Evolutionary conservation across 2,888 invertebrate genomes (phyloP).

Genomic region (Amphipyra tragopoginis): DNA sequence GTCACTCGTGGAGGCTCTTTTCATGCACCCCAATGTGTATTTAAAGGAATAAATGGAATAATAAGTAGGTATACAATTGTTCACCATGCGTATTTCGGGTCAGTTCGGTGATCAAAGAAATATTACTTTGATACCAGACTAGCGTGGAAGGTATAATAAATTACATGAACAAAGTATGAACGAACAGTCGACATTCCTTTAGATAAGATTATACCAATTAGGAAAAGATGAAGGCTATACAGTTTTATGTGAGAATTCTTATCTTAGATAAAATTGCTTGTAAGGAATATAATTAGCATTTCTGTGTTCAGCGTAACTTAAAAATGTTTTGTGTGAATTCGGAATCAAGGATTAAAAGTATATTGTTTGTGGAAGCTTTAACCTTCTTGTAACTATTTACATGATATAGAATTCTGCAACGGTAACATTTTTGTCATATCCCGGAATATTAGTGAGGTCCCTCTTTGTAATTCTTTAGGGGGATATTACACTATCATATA

Average conservation of each 20-base stretch:
- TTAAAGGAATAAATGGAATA: too few species aligned
- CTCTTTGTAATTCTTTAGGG: too few species aligned
- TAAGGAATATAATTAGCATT: conserved; percentile 34
- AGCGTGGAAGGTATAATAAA: background rate
- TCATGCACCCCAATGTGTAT: too few species aligned
- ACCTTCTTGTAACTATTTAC: background rate
- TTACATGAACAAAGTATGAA: background rate
- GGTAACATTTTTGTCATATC: too few species aligned
- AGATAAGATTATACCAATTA: conserved; percentile 33
- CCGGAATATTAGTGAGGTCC: too few species aligned
- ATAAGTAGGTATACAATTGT: too few species aligned
- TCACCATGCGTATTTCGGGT: too few species aligned
- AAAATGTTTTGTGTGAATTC: conserved; percentile 27
- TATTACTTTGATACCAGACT: too few species aligned
- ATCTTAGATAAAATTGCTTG: conserved; percentile 14
- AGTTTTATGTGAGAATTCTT: conserved; percentile 15
- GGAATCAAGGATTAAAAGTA: conserved; percentile 19
- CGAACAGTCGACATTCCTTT: conserved; percentile 16
- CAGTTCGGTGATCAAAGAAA: too few species aligned
- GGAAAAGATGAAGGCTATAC: conserved; percentile 21
- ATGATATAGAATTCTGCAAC: too few species aligned
- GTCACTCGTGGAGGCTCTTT: too few species aligned
- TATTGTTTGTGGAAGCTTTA: conserved; percentile 10
- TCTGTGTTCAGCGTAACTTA: conserved; percentile 13
- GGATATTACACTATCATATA: too few species aligned